These are phyloP conservation scores for Chloroceryle inda DNA, from an alignment of 2,797 vertebrate genomes.

Conservation along the genomic window DNA sequence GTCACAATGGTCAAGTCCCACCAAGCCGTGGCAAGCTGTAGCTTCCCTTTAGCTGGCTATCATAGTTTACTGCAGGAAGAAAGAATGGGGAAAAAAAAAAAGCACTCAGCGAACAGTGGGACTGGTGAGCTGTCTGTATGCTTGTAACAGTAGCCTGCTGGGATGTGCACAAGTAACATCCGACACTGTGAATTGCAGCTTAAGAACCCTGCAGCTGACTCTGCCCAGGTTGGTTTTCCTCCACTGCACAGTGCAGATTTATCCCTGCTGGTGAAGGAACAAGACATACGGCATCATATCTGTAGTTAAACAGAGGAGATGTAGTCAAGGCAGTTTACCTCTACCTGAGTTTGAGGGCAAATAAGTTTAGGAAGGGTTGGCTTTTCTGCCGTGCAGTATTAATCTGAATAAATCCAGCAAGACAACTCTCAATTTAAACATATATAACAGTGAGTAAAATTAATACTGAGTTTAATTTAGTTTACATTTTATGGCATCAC, in stretches of 20 bases:
- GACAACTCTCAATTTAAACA: neutral
- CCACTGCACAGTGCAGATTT: neutral
- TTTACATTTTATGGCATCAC: neutral
- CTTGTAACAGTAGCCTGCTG: neutral
- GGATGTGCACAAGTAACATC: fast-evolving
- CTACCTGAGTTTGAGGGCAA: neutral
- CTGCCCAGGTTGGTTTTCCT: neutral
- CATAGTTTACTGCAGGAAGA: neutral
- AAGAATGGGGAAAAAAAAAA: neutral
- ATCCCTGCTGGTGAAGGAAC: neutral
- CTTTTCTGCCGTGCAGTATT: neutral
- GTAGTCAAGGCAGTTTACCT: neutral
- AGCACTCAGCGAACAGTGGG: neutral
- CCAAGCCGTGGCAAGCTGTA: neutral
- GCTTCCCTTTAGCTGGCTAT: neutral
- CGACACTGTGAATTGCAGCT: neutral
- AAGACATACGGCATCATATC: neutral
- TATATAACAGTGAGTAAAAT: neutral
- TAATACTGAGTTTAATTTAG: neutral
- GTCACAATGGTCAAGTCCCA: neutral
- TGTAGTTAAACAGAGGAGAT: neutral
- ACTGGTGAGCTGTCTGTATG: neutral
- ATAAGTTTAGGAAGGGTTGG: neutral
- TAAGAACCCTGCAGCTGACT: neutral
- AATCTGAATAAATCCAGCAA: neutral